Conservation (phyloP, 2,797 vertebrate species). For the Gambelia wislizenii region DNA sequence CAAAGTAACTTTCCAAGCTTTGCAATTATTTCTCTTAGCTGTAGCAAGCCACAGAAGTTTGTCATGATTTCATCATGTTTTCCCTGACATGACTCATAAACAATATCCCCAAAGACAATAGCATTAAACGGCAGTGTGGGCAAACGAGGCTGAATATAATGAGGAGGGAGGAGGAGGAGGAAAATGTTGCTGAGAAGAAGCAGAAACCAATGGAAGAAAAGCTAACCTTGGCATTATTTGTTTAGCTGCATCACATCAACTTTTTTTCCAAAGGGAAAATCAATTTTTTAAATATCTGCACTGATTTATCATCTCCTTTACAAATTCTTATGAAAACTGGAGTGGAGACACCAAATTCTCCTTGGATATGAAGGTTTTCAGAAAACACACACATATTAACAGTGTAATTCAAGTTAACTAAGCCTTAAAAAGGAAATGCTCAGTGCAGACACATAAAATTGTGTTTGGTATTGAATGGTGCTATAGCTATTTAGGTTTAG, state of each 20-base stretch:
- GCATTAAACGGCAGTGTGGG: constrained; percentile 1
- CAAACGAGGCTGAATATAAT: background rate
- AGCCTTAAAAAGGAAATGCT: background rate
- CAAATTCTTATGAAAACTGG: background rate
- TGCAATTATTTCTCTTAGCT: constrained; percentile 10
- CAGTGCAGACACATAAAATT: too few species aligned
- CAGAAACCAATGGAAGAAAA: background rate
- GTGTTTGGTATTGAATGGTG: background rate
- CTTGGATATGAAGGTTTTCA: background rate
- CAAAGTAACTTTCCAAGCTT: background rate
- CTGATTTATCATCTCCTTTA: background rate
- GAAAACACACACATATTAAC: background rate
- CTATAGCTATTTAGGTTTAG: background rate
- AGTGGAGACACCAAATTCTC: background rate
- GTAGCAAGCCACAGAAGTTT: background rate
- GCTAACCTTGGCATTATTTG: background rate
- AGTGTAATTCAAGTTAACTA: constrained; percentile 9
- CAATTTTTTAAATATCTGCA: background rate
- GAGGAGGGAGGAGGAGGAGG: background rate
- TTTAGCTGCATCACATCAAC: background rate
- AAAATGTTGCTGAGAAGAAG: background rate
- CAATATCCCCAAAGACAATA: constrained; percentile 1
- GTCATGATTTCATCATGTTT: background rate
- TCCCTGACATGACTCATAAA: constrained; percentile 6
- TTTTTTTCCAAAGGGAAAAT: background rate